Evolutionary conservation across 2,888 invertebrate genomes (phyloP), one percentile per base, ranked within the genome.

Genomic region (Hyposoter dolosus): DNA sequence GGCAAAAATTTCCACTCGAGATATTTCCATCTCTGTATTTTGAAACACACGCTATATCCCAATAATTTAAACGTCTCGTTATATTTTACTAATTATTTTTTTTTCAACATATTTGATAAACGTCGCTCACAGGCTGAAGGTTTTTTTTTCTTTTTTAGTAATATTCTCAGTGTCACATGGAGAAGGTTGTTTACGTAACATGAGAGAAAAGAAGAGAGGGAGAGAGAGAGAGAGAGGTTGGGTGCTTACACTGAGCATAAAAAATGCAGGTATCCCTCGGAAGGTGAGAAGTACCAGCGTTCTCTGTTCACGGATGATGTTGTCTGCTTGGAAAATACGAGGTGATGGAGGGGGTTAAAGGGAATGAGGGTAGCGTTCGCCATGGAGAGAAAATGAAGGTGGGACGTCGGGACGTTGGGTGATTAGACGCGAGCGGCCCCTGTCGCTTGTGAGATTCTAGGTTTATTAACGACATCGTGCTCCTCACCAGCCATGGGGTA

Each of bases 221-320:
- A 19, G 81, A 76, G 77, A 89, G 80, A 88, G 91, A 90, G 91
- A 90, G 90, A 89, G 90, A 88, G 91, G 90, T 90, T 89, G 88
- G 90, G 90, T 91, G 92, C 91, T 93, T 93, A 92, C 92, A 92
- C 88, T 85, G 88, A 88, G 90, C 90, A 93, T 93, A 90, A 94
- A 94, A 93, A 93, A 93, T 93, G 93, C 92, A 93, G 92, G 92
- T 92, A 92, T 92, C 92, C 91, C 91, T 86, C 72, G 88, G 86
- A 87, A 88, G 89, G 88, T 87, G 87, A 84, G 78, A 68, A 68
- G 74, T 75, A 84, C 78, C 76, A 68, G 85, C 47, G 68, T 50
- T 79, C 74, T 75, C 69, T 15, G 32, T 63, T 72, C 71, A 60
- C 53, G 28, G 63, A 63, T 60, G 81, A 74, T 83, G 72, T 80